phyloP scores from a whole-genome alignment of 2,888 invertebrate species.

The Aspidiotus destructor region DNA sequence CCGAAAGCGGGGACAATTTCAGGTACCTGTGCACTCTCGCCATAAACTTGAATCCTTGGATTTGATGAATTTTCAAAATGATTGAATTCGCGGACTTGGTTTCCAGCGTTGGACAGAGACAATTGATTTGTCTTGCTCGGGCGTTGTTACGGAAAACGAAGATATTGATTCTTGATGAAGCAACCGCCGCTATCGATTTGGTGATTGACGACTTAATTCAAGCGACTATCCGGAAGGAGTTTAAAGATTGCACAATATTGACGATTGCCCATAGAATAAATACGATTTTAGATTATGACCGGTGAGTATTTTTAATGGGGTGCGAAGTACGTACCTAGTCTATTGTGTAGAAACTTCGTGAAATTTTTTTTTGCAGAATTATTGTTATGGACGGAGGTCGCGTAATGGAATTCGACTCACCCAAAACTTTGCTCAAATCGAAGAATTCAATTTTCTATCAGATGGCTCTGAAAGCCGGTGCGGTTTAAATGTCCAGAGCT shows the following conservation, averaged over 20 bases:
- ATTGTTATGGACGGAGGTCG: slow-evolving; percentile 70
- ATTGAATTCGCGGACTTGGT: background rate
- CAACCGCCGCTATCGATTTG: slow-evolving; percentile 81
- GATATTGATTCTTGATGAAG: slow-evolving; percentile 75
- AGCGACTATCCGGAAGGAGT: slow-evolving; percentile 79
- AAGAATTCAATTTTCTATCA: slow-evolving; percentile 62
- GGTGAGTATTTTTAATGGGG: slow-evolving; percentile 39
- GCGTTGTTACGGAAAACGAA: slow-evolving; percentile 77
- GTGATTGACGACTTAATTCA: slow-evolving; percentile 84
- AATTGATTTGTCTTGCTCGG: slow-evolving; percentile 74
- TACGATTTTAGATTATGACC: slow-evolving; percentile 82
- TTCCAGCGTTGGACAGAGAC: slow-evolving; percentile 78
- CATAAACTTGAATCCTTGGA: too few species aligned
- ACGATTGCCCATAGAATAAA: slow-evolving; percentile 89
- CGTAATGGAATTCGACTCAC: slow-evolving; percentile 68
- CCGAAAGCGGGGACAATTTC: slow-evolving; percentile 83
- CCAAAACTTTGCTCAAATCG: slow-evolving; percentile 57
- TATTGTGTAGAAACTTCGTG: too few species aligned
- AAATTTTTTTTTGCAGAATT: slow-evolving; percentile 48
- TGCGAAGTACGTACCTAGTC: too few species aligned
- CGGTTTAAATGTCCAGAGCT: background rate
- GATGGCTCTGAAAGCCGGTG: slow-evolving; percentile 55
- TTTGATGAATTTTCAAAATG: background rate
- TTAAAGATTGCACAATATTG: slow-evolving; percentile 75
- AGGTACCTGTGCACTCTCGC: slow-evolving; percentile 36